Percentiles rank a stretch among this genome's conserved stretches.
Conservation (phyloP, 2,888 invertebrate species). For the Plebejus anna region DNA sequence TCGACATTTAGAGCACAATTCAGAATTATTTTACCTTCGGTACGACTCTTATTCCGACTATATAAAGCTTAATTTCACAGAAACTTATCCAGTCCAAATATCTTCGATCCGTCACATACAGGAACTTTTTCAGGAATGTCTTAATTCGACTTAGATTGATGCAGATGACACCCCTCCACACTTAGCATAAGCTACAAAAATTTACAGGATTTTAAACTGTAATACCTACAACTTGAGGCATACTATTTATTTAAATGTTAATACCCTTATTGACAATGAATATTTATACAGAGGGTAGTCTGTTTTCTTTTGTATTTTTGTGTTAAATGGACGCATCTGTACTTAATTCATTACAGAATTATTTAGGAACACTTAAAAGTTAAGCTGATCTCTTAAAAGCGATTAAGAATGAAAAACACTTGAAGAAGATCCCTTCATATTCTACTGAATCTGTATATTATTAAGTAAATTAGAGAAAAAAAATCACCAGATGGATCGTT, state of each 20-base stretch:
- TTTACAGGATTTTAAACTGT: constrained; percentile 32
- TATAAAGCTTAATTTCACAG: background rate
- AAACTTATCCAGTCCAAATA: background rate
- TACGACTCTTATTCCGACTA: background rate
- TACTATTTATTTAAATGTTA: constrained; percentile 33
- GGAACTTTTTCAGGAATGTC: constrained; percentile 55
- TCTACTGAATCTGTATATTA: background rate
- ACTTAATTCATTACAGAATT: constrained; percentile 12
- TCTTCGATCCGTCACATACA: background rate
- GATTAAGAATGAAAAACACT: background rate
- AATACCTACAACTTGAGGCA: background rate
- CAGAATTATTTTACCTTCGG: background rate
- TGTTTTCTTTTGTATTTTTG: constrained; percentile 47
- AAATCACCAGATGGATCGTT: too few species aligned
- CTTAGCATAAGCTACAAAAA: constrained; percentile 40
- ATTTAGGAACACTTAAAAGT: constrained; percentile 19
- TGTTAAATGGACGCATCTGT: constrained; percentile 26
- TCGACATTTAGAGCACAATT: constrained; percentile 9
- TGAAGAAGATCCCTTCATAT: background rate
- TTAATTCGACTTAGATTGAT: constrained; percentile 69
- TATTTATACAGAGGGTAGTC: constrained; percentile 68
- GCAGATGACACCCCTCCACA: constrained; percentile 68
- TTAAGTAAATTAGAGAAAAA: too few species aligned
- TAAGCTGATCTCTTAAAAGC: constrained; percentile 1
- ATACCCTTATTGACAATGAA: constrained; percentile 65